Conservation (phyloP, 2,888 invertebrate species). For the Operophtera brumata region DNA sequence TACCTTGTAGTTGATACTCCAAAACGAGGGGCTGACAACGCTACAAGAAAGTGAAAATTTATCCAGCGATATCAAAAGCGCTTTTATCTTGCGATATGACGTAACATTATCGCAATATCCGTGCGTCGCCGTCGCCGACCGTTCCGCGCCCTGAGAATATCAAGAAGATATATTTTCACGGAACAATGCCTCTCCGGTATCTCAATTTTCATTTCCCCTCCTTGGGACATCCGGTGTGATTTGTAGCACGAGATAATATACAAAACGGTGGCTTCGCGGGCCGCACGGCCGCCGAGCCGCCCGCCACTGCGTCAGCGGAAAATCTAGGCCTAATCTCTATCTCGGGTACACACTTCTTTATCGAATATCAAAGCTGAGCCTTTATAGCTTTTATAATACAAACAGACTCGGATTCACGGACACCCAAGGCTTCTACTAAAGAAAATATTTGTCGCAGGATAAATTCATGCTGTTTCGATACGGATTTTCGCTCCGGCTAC, state of each 20-base stretch:
- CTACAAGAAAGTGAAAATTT: constrained; percentile 57
- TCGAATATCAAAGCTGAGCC: constrained; percentile 48
- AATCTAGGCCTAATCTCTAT: constrained; percentile 65
- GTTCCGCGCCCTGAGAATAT: constrained; percentile 72
- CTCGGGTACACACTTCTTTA: constrained; percentile 56
- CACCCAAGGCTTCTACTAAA: constrained; percentile 21
- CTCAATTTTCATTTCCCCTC: constrained; percentile 79
- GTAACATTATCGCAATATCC: constrained; percentile 76
- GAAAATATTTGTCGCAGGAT: constrained; percentile 23
- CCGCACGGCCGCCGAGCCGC: constrained; percentile 37
- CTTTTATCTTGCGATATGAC: constrained; percentile 69
- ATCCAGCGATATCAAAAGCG: constrained; percentile 65
- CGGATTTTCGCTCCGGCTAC: constrained; percentile 20
- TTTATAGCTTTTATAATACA: constrained; percentile 33
- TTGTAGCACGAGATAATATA: constrained; percentile 78
- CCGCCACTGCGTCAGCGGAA: constrained; percentile 63
- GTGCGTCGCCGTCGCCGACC: constrained; percentile 59
- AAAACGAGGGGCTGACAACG: constrained; percentile 38
- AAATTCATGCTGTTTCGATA: constrained; percentile 21
- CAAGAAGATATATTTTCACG: constrained; percentile 78
- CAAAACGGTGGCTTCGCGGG: constrained; percentile 75
- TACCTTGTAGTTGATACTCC: not conserved
- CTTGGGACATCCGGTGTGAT: constrained; percentile 76
- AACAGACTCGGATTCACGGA: constrained; percentile 19
- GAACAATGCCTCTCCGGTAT: constrained; percentile 78